phyloP scores from a whole-genome alignment of 1,140 invertebrate genomes.

The Spodoptera frugiperda region DNA sequence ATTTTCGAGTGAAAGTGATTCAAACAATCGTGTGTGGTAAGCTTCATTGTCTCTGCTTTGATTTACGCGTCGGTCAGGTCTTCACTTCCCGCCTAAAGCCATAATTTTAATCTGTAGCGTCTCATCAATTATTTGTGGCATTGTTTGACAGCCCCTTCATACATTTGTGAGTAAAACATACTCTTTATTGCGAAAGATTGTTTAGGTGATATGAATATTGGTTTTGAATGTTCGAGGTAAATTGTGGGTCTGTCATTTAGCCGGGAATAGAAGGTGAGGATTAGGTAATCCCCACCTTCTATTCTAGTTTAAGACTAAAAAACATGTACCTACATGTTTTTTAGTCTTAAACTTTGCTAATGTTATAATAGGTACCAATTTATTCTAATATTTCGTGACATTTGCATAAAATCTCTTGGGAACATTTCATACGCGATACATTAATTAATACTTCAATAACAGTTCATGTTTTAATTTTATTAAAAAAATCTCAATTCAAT shows the following conservation, averaged over 20 bases:
- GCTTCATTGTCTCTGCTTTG: constrained; percentile 53
- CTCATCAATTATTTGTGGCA: constrained; percentile 46
- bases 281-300: too few relatives aligned
- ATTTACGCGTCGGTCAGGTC: constrained; percentile 70
- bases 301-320: too few relatives aligned
- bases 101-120: constrained; percentile 64
- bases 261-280: constrained; percentile 3
- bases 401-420: too few relatives aligned
- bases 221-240: constrained; percentile 10
- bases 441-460: too few relatives aligned
- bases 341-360: too few relatives aligned
- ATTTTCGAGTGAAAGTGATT: neutral
- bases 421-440: too few relatives aligned
- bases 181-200: constrained; percentile 21
- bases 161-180: constrained; percentile 19
- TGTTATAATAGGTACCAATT: too few relatives aligned
- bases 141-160: constrained; percentile 30
- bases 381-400: too few relatives aligned
- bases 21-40: constrained; percentile 48
- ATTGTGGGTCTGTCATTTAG: constrained; percentile 13
- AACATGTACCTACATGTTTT: too few relatives aligned
- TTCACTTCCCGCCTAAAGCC: constrained; percentile 73
- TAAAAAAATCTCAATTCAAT: too few relatives aligned
- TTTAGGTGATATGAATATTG: constrained; percentile 20
- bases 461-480: too few relatives aligned